Evolutionary conservation across 2,888 invertebrate species (phyloP).

Genomic region (Acanthosepion lycidas): DNA sequence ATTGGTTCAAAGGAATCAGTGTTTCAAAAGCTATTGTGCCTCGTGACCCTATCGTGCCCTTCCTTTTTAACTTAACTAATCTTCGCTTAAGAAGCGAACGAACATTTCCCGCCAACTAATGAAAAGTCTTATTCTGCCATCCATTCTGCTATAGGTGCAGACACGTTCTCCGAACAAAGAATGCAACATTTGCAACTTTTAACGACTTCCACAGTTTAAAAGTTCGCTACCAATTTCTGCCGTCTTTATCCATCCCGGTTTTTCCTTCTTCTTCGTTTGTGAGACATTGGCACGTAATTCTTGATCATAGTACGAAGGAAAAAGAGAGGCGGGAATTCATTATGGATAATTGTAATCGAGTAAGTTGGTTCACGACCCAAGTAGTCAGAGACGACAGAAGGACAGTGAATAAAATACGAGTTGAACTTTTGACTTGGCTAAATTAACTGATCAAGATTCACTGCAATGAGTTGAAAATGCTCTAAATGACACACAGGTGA

Average conservation of each 20-base stretch:
- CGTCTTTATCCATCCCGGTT: not conserved
- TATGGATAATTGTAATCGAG: slow-evolving; percentile 21
- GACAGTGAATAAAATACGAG: not conserved
- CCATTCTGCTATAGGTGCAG: not conserved
- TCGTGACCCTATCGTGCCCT: not conserved
- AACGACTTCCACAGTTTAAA: not conserved
- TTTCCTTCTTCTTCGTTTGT: slow-evolving; percentile 14
- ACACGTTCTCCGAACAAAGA: not conserved
- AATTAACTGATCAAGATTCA: not conserved
- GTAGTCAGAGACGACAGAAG: not conserved
- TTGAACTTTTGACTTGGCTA: not conserved
- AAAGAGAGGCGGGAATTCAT: slow-evolving; percentile 21
- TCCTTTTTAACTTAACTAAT: not conserved
- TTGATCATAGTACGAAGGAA: not conserved
- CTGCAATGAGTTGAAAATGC: not conserved
- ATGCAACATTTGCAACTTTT: not conserved
- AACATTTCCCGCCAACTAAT: not conserved
- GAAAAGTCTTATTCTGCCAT: not conserved
- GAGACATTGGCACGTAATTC: not conserved
- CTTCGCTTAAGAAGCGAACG: not conserved
- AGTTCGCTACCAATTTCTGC: not conserved
- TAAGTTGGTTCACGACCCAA: not conserved
- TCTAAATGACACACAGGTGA: not conserved
- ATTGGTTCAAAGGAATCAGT: not conserved
- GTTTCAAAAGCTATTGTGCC: not conserved